These are phyloP conservation scores for Sebastes melanostomus DNA, from an alignment of 2,797 vertebrate species.

Conservation along the genomic window DNA sequence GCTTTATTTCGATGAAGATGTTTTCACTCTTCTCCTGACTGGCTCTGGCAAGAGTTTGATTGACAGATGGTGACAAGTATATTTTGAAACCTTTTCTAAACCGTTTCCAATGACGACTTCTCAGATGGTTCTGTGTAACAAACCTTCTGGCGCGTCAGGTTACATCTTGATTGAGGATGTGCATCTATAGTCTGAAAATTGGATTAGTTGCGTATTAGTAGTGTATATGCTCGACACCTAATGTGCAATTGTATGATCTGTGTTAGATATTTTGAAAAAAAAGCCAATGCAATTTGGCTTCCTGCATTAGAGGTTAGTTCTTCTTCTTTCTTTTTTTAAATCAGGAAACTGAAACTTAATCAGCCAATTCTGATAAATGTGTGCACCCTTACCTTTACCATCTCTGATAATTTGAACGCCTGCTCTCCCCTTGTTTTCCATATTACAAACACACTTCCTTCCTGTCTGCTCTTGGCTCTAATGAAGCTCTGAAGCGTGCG, in stretches of 20 bases:
- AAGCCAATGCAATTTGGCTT: not conserved
- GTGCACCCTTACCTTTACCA: not conserved
- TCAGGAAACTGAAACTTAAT: conserved; percentile 9
- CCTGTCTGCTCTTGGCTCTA: conserved; percentile 46
- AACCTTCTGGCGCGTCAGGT: not conserved
- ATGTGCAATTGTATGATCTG: not conserved
- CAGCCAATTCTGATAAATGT: not conserved
- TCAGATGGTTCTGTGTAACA: not conserved
- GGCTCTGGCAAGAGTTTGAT: not conserved
- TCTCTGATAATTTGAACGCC: not conserved
- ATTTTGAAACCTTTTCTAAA: not conserved
- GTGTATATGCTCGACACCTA: not conserved
- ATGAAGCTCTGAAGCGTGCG: conserved; percentile 57
- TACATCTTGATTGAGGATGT: not conserved
- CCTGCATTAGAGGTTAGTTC: not conserved
- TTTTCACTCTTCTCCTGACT: no score
- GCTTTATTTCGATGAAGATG: no score
- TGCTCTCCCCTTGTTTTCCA: conserved; percentile 36
- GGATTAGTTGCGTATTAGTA: not conserved
- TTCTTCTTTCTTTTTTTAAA: not conserved
- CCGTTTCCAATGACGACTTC: not conserved
- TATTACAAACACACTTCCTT: conserved; percentile 32
- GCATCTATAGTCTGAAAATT: not conserved
- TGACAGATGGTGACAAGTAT: not conserved
- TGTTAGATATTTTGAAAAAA: not conserved